Conservation (phyloP, 1,140 invertebrate genomes). For the Nasonia vitripennis region DNA sequence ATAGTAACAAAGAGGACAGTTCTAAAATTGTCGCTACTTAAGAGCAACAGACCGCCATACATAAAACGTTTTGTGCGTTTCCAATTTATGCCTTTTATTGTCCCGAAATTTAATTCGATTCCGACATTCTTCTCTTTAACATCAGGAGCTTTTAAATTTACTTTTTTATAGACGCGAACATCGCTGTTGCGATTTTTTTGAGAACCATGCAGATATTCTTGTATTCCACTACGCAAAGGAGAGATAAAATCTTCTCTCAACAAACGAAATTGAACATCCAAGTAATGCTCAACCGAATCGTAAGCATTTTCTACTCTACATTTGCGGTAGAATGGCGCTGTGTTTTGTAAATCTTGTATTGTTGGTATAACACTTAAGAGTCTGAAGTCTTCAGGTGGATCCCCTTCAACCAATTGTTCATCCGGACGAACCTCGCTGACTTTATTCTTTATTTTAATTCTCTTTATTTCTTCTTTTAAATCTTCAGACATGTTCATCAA, state of each 20-base stretch:
- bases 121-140: neutral
- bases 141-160: neutral
- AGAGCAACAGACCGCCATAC: neutral
- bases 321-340: constrained; percentile 67
- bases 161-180: constrained; percentile 14
- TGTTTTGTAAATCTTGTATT: neutral
- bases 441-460: neutral
- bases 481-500: neutral
- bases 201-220: constrained; percentile 62
- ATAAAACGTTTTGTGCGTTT: constrained; percentile 20
- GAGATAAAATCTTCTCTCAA: constrained; percentile 84
- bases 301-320: constrained; percentile 80
- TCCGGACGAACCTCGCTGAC: neutral
- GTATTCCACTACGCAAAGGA: constrained; percentile 77
- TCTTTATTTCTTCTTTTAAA: neutral
- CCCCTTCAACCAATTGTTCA: neutral
- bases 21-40: constrained; percentile 29
- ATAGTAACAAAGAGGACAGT: neutral
- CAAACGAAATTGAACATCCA: constrained; percentile 86
- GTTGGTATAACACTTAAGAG: constrained; percentile 19
- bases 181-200: neutral
- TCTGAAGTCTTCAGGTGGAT: constrained; percentile 21
- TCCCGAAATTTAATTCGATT: constrained; percentile 12
- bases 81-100: constrained; percentile 11
- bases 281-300: constrained; percentile 80